These are phyloP conservation scores for Psilopogon haemacephalus DNA, from an alignment of 2,113 vertebrate species.

Conservation along the genomic window DNA sequence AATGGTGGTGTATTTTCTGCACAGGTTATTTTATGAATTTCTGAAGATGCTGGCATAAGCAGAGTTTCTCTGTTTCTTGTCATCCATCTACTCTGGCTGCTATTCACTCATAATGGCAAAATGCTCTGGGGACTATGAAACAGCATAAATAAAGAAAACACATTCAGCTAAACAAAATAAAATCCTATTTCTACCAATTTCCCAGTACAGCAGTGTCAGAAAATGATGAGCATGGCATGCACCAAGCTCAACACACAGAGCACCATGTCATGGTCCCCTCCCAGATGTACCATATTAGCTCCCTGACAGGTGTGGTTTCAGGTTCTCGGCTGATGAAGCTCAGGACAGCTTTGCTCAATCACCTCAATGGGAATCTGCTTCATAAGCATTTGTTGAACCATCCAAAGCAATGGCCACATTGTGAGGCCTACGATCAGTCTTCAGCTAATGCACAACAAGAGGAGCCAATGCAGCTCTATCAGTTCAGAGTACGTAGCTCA, in stretches of 20 bases:
- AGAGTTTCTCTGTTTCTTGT: neutral
- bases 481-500: neutral
- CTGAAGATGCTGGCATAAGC: neutral
- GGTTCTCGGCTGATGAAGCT: neutral
- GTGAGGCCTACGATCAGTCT: neutral
- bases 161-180: neutral
- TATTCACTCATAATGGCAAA: neutral
- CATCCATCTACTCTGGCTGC: neutral
- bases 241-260: neutral
- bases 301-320: neutral
- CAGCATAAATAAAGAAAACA: neutral
- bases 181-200: neutral
- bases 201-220: neutral
- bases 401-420: neutral
- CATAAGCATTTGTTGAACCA: neutral
- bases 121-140: neutral
- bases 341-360: neutral
- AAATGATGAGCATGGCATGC: neutral
- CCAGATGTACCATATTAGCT: neutral
- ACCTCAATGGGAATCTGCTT: neutral
- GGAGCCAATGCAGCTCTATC: neutral
- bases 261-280: neutral
- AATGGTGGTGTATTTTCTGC: neutral
- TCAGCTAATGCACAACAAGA: neutral
- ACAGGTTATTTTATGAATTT: neutral